Base-by-base conservation (phyloP, 2,888 invertebrate genomes). In the Liposcelis brunnea region DNA sequence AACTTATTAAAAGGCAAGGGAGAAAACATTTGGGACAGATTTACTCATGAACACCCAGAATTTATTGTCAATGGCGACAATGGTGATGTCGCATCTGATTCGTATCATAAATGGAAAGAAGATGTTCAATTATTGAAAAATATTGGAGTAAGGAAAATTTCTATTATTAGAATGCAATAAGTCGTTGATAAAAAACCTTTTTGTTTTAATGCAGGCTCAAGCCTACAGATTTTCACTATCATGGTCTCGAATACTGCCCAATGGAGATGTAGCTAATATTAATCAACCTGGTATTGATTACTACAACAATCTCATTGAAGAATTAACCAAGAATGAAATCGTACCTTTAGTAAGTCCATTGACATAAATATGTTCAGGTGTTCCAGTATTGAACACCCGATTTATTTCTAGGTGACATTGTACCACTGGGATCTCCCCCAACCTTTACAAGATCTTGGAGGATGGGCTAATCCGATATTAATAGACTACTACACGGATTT, bases 391-490 rank as follows among this genome's bases (percentile, higher is more conserved):
- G n/a, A n/a, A n/a, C n/a, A n/a, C n/a, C n/a, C 5, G 4, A 5
- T 7, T 40, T 16, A 1, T 2, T 43, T 44, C 7, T 16, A 56
- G 56, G 54, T 55, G 4, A 55, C 56, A 2, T 44, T 56, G 33
- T 76, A 75, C 62, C 77, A 79, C 54, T 77, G 74, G 74, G 76
- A 78, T 55, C 62, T 76, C 45, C 77, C 77, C 0, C 70, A 74
- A 53, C 49, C 51, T 3, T 50, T 61, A 2, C 56, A 57, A 61
- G 69, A 73, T 42, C 58, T 75, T 4, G 77, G 77, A 0, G 77
- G 77, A 2, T 80, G 76, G 75, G 64, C 72, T 1, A 80, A 77
- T 56, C 69, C 73, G 0, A 69, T 73, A 51, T 73, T 80, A 2
- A 68, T 75, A 12, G 72, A 76, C 26, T 68, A 72, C 50, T 79